Evolutionary conservation across 2,888 invertebrate species (phyloP), one percentile per base, ranked within the genome.

Genomic region (Galerucella pusilla): DNA sequence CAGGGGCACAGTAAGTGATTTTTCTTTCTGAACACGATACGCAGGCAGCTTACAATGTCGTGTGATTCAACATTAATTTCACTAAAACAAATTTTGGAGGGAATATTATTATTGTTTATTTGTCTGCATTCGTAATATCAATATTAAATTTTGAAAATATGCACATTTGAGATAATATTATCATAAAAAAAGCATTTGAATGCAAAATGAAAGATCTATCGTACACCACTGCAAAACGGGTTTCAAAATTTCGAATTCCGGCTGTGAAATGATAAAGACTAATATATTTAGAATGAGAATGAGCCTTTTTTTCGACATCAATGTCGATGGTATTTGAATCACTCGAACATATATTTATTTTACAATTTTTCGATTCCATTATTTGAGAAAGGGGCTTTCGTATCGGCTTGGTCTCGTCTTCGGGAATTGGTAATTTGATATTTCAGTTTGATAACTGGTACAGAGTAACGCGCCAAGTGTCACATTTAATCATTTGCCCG

Each of bases 1-100:
- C 82, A 81, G 80, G 77, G 80, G 79, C 59, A 78, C 79, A 80
- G 80, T 84, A 83, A 83, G 83, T 83, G 84, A 84, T 84, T 83
- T 83, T 83, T 83, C 81, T 46, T 80, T 79, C 35, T 42, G 35
- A 42, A 42, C 35, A 75, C 76, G 77, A 76, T 78, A 77, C 78
- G 74, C 74, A 73, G 77, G 73, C 76, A 42, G 35, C 35, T 9
- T 42, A 42, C 35, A 74, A 79, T 74, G 70, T 73, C 73, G 73
- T 71, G 74, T 72, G 35, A 42, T 64, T 61, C 42, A 52, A 42
- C 7, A 42, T 7, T 42, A 42, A 42, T 42, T 42, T 42, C 7
- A 7, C 7, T 42, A 42, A 42, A 42, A 42, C 7, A 42, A 42
- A 42, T 35, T 6, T 35, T 35, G 4, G 4, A 35, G 6, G 35